Evolutionary conservation across 2,888 invertebrate genomes (phyloP).

Genomic region (Esperia sulphurella): DNA sequence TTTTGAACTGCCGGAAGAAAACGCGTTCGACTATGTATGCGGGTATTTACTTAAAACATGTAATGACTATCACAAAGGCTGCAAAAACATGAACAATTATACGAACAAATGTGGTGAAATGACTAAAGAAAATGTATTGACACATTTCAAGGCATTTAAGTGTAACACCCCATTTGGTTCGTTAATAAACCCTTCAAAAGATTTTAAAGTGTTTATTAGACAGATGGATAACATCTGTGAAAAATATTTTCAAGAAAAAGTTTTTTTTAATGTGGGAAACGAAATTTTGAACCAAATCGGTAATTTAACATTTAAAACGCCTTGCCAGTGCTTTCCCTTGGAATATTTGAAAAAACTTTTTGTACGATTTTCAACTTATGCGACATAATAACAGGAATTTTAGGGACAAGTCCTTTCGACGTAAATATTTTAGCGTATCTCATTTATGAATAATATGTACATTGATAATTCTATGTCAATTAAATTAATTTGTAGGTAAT

Average conservation of each 20-base stretch:
- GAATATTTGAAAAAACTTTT: constrained; percentile 2
- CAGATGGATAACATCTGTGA: constrained; percentile 1
- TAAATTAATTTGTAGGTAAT: no score
- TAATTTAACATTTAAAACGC: neutral
- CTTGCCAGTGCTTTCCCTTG: constrained; percentile 5
- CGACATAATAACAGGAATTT: constrained; percentile 4
- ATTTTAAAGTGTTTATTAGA: constrained; percentile 1
- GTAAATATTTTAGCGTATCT: constrained; percentile 1
- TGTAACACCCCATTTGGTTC: neutral
- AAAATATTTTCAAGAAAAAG: neutral
- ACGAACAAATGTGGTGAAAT: neutral
- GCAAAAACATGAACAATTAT: constrained; percentile 3
- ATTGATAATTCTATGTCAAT: no score
- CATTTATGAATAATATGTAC: constrained; percentile 1
- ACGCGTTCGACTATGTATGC: constrained; percentile 5
- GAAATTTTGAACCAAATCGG: neutral
- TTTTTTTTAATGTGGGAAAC: neutral
- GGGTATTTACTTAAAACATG: constrained; percentile 7
- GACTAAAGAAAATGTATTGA: neutral
- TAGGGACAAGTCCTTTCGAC: constrained; percentile 1
- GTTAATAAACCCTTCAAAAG: neutral
- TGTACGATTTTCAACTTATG: constrained; percentile 6
- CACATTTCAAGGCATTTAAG: neutral
- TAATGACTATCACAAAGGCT: constrained; percentile 1
- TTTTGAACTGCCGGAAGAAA: constrained; percentile 6